Evolutionary conservation across 2,113 vertebrate genomes (phyloP).

Genomic region (Syngnathus scovelli): DNA sequence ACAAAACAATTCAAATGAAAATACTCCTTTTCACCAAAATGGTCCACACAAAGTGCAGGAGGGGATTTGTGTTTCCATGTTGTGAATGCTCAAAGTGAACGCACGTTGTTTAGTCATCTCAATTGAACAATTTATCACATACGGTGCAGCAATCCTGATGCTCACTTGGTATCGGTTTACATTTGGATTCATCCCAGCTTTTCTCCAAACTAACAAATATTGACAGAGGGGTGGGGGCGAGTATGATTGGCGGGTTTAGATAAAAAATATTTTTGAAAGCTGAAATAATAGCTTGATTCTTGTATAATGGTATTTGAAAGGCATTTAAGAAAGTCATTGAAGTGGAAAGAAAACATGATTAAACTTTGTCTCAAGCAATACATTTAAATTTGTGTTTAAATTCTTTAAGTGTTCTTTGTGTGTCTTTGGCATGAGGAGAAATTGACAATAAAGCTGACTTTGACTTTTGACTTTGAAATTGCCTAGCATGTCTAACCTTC

Average conservation of each 20-base stretch:
- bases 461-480: too few species aligned
- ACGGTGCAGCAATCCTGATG: constrained; percentile 7
- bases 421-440: too few species aligned
- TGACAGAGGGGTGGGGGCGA: not conserved
- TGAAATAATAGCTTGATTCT: too few species aligned
- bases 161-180: not conserved
- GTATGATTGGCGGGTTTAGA: constrained; percentile 1
- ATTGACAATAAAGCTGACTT: too few species aligned
- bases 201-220: constrained; percentile 4
- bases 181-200: constrained; percentile 2
- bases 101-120: constrained; percentile 9
- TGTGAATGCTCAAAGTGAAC: not conserved
- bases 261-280: not conserved
- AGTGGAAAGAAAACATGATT: too few species aligned
- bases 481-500: too few species aligned
- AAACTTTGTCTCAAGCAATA: too few species aligned
- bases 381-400: too few species aligned
- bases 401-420: too few species aligned
- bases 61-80: constrained; percentile 36
- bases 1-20: constrained; percentile 34
- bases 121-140: constrained; percentile 8
- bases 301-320: not conserved
- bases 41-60: constrained; percentile 2
- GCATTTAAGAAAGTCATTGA: not conserved
- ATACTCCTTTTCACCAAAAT: constrained; percentile 34